A percentile compares a stretch with the other conserved stretches of the same genome.
phyloP scores from a whole-genome alignment of 2,797 vertebrate genomes.

The Arrhamphus sclerolepis region DNA sequence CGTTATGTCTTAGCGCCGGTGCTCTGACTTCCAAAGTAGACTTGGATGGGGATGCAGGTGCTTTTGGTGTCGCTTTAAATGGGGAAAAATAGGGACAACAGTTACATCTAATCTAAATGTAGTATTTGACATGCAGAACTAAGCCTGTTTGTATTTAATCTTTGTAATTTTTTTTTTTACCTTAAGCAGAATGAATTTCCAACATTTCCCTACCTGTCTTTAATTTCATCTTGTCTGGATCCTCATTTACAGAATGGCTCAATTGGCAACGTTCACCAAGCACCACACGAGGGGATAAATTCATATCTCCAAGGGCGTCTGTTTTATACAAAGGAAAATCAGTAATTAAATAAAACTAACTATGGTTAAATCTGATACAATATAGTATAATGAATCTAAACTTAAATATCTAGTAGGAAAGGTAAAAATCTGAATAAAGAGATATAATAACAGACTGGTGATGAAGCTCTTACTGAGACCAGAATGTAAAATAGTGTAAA shows the following conservation, averaged over 20 bases:
- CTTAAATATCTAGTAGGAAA: not conserved
- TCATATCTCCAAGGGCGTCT: constrained; percentile 35
- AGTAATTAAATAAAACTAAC: not conserved
- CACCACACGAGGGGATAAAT: constrained; percentile 26
- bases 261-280: constrained; percentile 19
- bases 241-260: not conserved
- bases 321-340: constrained; percentile 16
- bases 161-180: not conserved
- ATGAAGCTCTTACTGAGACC: no score
- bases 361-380: not conserved
- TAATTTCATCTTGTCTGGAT: not conserved
- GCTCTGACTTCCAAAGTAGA: not conserved
- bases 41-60: constrained; percentile 8
- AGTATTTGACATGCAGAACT: not conserved
- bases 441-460: no score
- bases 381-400: not conserved
- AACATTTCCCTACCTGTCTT: constrained; percentile 45
- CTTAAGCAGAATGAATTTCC: not conserved
- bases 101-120: not conserved
- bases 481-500: no score
- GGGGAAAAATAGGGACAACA: constrained; percentile 40
- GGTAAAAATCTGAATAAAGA: not conserved
- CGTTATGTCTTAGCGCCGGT: constrained; percentile 7
- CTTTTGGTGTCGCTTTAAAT: constrained; percentile 29
- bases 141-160: not conserved